Conservation (phyloP, 2,113 vertebrate species). For the Reinhardtius hippoglossoides region DNA sequence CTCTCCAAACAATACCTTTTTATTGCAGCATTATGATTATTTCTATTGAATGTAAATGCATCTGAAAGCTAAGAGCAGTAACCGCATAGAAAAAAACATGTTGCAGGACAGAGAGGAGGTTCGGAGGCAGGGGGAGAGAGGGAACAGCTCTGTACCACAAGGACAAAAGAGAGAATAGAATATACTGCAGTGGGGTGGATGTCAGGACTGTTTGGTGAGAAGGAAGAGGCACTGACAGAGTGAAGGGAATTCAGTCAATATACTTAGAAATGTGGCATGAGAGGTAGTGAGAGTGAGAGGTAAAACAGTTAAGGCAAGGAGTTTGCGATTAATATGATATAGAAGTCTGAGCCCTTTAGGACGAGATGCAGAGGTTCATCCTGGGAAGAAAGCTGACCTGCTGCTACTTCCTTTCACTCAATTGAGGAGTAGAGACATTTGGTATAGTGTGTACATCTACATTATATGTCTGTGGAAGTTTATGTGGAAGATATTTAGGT, state of each 20-base stretch:
- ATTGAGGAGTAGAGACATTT: conserved; percentile 12
- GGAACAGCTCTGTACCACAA: background rate
- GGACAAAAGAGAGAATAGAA: conserved; percentile 30
- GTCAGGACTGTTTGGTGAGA: conserved; percentile 7
- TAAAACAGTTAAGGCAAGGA: conserved; percentile 24
- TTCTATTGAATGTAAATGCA: conserved; percentile 14
- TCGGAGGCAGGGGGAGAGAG: background rate
- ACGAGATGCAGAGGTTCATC: conserved; percentile 37
- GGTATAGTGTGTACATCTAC: background rate
- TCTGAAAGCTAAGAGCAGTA: conserved; percentile 4
- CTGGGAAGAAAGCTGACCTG: conserved; percentile 38
- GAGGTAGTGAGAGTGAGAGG: conserved; percentile 33
- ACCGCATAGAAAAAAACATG: conserved; percentile 21
- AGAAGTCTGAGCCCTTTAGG: conserved; percentile 15
- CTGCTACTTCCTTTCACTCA: conserved; percentile 19
- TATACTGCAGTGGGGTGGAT: conserved; percentile 23
- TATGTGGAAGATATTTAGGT: background rate
- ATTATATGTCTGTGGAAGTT: conserved; percentile 5
- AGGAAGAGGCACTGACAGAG: conserved; percentile 56
- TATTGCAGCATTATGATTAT: conserved; percentile 37
- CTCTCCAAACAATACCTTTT: conserved; percentile 20
- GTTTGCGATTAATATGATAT: conserved; percentile 12
- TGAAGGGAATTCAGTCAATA: conserved; percentile 51
- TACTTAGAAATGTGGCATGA: conserved; percentile 59
- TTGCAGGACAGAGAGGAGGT: background rate